These are phyloP conservation scores for Chloroceryle amazona DNA, from an alignment of 2,797 vertebrate genomes.

Conservation along the genomic window DNA sequence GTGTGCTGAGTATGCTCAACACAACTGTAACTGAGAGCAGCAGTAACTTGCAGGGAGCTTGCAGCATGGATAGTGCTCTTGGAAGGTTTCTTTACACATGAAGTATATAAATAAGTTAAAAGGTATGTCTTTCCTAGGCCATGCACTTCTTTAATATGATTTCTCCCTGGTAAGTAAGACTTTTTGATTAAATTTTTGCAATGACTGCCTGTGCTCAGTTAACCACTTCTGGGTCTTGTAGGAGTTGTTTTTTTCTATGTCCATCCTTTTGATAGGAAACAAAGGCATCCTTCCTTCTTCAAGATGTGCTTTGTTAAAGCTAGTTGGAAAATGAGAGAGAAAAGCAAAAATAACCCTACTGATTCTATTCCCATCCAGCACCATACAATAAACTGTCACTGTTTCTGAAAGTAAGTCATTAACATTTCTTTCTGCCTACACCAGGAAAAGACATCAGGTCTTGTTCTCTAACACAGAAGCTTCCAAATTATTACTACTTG, in stretches of 20 bases:
- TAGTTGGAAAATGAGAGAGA: not conserved
- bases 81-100: not conserved
- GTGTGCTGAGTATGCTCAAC: not conserved
- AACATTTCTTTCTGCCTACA: not conserved
- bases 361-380: not conserved
- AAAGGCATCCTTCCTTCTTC: not conserved
- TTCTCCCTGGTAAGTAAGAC: not conserved
- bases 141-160: not conserved
- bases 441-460: not conserved
- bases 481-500: not conserved
- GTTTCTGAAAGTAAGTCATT: not conserved
- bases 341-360: not conserved
- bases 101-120: not conserved
- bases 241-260: not conserved
- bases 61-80: not conserved
- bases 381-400: not conserved
- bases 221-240: not conserved
- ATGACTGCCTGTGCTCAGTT: not conserved
- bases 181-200: not conserved
- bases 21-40: not conserved
- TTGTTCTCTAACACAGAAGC: not conserved
- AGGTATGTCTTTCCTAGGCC: not conserved
- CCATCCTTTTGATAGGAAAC: accelerated
- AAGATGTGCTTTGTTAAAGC: not conserved
- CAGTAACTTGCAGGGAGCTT: not conserved